phyloP scores from a whole-genome alignment of 1,140 invertebrate species.

The Xylocopa sonorina region DNA sequence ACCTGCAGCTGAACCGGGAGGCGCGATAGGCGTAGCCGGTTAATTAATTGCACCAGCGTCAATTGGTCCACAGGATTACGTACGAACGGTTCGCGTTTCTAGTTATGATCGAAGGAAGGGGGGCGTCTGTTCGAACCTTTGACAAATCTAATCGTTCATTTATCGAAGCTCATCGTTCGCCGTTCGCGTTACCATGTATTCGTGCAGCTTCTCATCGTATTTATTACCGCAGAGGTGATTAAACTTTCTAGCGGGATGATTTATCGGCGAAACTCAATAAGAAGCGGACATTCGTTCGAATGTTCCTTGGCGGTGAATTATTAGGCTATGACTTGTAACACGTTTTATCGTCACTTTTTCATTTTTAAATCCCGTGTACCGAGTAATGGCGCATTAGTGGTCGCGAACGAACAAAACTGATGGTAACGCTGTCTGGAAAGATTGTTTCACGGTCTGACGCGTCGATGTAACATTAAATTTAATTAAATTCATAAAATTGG shows the following conservation, averaged over 20 bases:
- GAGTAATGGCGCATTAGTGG: background rate
- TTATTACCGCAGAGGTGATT: constrained; percentile 11
- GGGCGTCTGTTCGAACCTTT: background rate
- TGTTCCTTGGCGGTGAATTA: constrained; percentile 4
- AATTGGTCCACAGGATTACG: background rate
- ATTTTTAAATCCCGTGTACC: background rate
- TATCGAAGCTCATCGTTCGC: background rate
- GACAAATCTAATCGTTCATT: background rate
- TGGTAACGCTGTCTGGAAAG: background rate
- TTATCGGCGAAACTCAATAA: constrained; percentile 30
- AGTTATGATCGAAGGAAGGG: too few relatives aligned
- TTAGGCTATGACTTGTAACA: constrained; percentile 12
- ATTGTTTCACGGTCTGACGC: constrained; percentile 9
- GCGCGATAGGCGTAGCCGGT: too few relatives aligned
- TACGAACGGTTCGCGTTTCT: too few relatives aligned
- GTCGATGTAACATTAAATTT: background rate
- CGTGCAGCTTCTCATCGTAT: background rate
- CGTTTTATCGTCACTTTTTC: background rate
- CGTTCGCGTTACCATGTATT: background rate
- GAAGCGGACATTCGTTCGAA: background rate
- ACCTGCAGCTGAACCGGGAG: background rate
- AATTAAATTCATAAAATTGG: background rate
- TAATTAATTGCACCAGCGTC: background rate
- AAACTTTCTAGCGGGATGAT: constrained; percentile 35
- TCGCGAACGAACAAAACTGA: background rate